Evolutionary conservation across 2,113 vertebrate genomes (phyloP).

Genomic region (Ammodramus savannarum): DNA sequence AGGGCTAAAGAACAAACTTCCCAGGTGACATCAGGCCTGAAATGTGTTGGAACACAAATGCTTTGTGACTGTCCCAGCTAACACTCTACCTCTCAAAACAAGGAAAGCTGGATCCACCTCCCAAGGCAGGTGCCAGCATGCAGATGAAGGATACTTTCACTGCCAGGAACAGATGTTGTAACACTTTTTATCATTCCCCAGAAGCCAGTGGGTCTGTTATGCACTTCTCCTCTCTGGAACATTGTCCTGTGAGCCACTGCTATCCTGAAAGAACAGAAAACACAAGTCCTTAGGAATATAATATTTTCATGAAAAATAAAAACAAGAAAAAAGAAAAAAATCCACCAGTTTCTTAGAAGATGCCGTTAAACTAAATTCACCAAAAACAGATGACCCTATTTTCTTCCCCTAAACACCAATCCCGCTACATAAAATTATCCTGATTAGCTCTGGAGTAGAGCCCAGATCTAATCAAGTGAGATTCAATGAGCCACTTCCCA

Average conservation of each 20-base stretch:
- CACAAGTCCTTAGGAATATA: background rate
- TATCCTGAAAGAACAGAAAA: constrained; percentile 81
- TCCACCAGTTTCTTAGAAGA: background rate
- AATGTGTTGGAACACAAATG: background rate
- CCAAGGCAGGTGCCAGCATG: background rate
- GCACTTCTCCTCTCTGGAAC: constrained; percentile 94
- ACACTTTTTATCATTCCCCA: constrained; percentile 99
- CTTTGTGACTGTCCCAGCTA: background rate
- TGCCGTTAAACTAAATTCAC: background rate
- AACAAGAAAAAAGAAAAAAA: background rate
- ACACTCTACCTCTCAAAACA: background rate
- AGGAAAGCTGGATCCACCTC: background rate
- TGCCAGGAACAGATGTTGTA: constrained; percentile 86
- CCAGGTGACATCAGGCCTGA: background rate
- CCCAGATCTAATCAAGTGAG: background rate
- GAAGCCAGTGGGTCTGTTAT: constrained; percentile 91
- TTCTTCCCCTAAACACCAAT: background rate
- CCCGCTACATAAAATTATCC: background rate
- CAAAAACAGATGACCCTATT: background rate
- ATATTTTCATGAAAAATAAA: background rate
- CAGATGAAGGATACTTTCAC: constrained; percentile 91
- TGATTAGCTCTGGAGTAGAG: constrained; percentile 16
- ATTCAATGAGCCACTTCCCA: background rate
- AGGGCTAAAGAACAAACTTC: background rate
- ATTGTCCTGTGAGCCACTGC: constrained; percentile 93